These are phyloP conservation scores for Pseudolaguvia tuberculata DNA, from an alignment of 2,113 vertebrate species.

Conservation along the genomic window DNA sequence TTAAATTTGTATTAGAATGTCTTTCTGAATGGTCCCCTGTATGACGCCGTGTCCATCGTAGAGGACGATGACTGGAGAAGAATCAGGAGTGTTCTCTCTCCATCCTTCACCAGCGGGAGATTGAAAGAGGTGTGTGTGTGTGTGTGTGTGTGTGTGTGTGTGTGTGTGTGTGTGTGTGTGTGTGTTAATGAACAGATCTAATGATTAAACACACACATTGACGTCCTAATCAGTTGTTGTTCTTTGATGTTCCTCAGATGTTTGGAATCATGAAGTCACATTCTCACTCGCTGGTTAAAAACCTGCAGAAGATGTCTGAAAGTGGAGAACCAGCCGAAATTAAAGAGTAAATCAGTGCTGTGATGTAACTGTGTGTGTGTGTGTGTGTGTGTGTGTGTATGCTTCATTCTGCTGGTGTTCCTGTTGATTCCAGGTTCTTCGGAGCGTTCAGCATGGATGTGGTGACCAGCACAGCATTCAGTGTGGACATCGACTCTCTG, in stretches of 20 bases:
- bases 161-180: slow-evolving; percentile 40
- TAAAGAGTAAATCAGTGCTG: slow-evolving; percentile 71
- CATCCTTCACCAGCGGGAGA: slow-evolving; percentile 76
- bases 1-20: slow-evolving; percentile 51
- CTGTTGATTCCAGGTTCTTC: slow-evolving; percentile 61
- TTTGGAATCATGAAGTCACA: slow-evolving; percentile 73
- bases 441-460: slow-evolving; percentile 83
- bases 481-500: slow-evolving; percentile 79
- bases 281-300: slow-evolving; percentile 61
- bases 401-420: background rate
- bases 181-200: background rate
- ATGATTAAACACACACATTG: background rate
- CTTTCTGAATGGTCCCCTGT: slow-evolving; percentile 54
- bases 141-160: slow-evolving; percentile 37
- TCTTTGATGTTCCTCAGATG: slow-evolving; percentile 67
- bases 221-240: background rate
- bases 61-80: slow-evolving; percentile 73
- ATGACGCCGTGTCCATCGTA: slow-evolving; percentile 33
- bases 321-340: slow-evolving; percentile 51
- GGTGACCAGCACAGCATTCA: slow-evolving; percentile 77
- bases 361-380: background rate
- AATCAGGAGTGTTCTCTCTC: slow-evolving; percentile 68
- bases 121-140: slow-evolving; percentile 71
- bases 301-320: slow-evolving; percentile 56
- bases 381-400: background rate